These are phyloP conservation scores for Xanthorhoe spadicearia DNA, from an alignment of 2,888 invertebrate genomes.

Conservation along the genomic window DNA sequence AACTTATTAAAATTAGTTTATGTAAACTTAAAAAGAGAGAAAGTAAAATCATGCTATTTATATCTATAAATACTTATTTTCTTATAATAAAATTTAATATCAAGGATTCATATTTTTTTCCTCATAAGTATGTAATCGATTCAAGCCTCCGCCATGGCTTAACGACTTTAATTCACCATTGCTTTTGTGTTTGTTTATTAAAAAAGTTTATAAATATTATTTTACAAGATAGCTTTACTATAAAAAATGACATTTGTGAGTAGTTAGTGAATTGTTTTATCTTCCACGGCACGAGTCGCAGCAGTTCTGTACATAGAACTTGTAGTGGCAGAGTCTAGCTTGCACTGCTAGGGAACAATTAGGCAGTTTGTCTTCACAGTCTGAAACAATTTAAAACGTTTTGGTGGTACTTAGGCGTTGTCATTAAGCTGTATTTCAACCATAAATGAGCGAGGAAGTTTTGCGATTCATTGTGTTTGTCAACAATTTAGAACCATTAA, in stretches of 20 bases:
- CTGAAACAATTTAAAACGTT: constrained; percentile 48
- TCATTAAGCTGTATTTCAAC: neutral
- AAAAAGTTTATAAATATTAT: neutral
- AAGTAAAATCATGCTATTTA: too few species aligned
- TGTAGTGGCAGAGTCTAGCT: constrained; percentile 93
- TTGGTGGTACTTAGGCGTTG: neutral
- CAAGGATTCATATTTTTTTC: too few species aligned
- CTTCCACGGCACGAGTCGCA: constrained; percentile 88
- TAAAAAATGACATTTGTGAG: constrained; percentile 10
- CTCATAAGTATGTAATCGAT: too few species aligned
- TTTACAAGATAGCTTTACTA: constrained; percentile 27
- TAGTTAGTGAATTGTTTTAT: constrained; percentile 35
- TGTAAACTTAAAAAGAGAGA: too few species aligned
- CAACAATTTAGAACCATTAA: too few species aligned
- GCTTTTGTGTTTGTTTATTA: neutral
- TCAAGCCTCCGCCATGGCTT: too few species aligned
- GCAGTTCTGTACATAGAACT: constrained; percentile 93
- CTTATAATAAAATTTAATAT: too few species aligned
- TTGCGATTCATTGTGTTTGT: too few species aligned
- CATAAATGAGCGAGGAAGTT: too few species aligned
- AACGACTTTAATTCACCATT: too few species aligned
- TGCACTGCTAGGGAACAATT: constrained; percentile 94
- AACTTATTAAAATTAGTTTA: neutral
- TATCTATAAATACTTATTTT: too few species aligned
- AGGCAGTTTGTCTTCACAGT: constrained; percentile 89